Base-by-base conservation (phyloP, 2,797 vertebrate species). In the Neosilurus hyrtlii region DNA sequence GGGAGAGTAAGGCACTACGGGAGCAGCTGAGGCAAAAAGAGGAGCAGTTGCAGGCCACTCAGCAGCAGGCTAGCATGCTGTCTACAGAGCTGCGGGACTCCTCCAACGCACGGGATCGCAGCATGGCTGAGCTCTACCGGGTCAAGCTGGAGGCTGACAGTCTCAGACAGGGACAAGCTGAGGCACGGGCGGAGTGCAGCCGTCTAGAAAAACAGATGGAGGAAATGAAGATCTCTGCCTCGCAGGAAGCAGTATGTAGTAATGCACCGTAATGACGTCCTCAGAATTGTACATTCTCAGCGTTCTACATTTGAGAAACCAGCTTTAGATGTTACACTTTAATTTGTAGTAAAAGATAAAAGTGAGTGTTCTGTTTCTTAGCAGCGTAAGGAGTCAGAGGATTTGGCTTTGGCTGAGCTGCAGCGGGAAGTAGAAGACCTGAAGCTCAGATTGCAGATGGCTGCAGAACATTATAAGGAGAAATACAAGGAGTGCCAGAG, bases 401-500 rank as follows among this genome's bases (percentile, higher is more conserved):
- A 84, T 20, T 87, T 86, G 14, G 91, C 93, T 30, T 92, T 96
- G 81, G 95, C 95, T 4, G 98, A 99, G 78, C 91, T 99, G 49
- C 97, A 97, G 88, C 96, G 96, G 87, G 98, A 99, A 88, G 95
- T 99, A 90, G 98, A 99, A 91, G 98, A 99, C 92, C 91, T 99
- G 89, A 99, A 97, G 91, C 95, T 99, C 85, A 95, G 98, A 70
- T 94, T 99, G 83, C 97, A 99, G 88, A 99, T 99, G 98, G 97
- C 97, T 84, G 97, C 97, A 74, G 98, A 99, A 85, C 98, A 99
- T 94, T 99, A 99, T 91, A 99, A 97, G 90, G 97, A 99, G 89
- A 99, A 99, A 88, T 99, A 97, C 90, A 99, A 98, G 92, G 98
- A 99, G 88, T 99, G 98, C 86, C 97, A 99, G 90, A 95, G 95